phyloP scores from a whole-genome alignment of 1,140 invertebrate species.

The Heliconius congener region DNA sequence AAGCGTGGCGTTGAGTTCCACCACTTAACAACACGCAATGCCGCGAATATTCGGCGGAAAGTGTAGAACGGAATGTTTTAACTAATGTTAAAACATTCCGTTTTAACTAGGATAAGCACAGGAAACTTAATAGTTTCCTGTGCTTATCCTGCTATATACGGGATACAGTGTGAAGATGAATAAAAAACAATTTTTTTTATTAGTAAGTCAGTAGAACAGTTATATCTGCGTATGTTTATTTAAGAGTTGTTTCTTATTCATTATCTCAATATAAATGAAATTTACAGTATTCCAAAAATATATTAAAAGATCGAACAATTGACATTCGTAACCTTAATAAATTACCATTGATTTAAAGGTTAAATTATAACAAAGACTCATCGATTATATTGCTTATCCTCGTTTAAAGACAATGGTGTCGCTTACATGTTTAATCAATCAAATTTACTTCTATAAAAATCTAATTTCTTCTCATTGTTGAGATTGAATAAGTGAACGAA shows the following conservation, averaged over 20 bases:
- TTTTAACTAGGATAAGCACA: too few relatives aligned
- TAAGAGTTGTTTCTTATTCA: neutral
- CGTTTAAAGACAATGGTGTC: neutral
- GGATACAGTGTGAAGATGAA: too few relatives aligned
- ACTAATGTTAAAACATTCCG: too few relatives aligned
- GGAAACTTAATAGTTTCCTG: too few relatives aligned
- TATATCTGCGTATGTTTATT: neutral
- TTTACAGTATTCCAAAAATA: neutral
- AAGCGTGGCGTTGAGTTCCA: too few relatives aligned
- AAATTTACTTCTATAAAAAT: neutral
- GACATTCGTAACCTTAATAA: neutral
- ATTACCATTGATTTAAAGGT: neutral
- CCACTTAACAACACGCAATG: too few relatives aligned
- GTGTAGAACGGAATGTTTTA: too few relatives aligned
- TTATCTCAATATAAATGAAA: neutral
- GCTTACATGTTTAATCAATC: slow-evolving; percentile 5
- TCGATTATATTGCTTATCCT: neutral
- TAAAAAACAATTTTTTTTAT: too few relatives aligned
- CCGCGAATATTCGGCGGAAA: too few relatives aligned
- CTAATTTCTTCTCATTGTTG: neutral
- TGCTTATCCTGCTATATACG: too few relatives aligned
- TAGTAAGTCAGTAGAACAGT: too few relatives aligned
- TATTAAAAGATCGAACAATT: neutral
- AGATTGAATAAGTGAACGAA: neutral
- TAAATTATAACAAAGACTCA: neutral